Base-by-base conservation (phyloP, 2,888 invertebrate genomes). In the Folsomia candida region DNA sequence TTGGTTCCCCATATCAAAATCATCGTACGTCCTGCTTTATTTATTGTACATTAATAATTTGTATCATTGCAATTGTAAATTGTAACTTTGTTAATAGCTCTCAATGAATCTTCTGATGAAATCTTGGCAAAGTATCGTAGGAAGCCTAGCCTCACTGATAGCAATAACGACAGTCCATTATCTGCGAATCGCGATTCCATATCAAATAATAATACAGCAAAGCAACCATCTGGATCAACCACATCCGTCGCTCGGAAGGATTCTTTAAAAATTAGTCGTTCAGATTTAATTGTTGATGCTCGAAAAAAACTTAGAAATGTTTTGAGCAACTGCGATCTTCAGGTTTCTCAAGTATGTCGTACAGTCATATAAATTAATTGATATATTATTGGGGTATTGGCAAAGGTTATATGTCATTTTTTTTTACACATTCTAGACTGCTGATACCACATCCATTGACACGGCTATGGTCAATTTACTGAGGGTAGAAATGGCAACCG, bases 121-220 rank as follows among this genome's bases (percentile, higher is more conserved):
- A 97, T 97, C 81, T 86, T 97, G 78, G 97, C 94, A 57, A 97
- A 97, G 84, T 97, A 97, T 84, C 87, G 96, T 2, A 87, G 89
- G 71, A 84, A 84, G 72, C 78, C 81, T 9, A 79, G 80, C 54
- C 71, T 80, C 6, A 73, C 79, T 2, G 77, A 69, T 47, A 24
- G 47, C 77, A 54, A 73, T 78, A 89, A 90, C 82, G 88, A 69
- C 87, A 88, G 74, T 20, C 70, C 73, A 25, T 22, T 67, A 47
- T 26, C 51, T 26, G 59, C 62, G 67, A 67, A 64, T 26, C 24
- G 27, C 25, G 37, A 51, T 14, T 9, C 26, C 24, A n/a, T n/a
- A n/a, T n/a, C n/a, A n/a, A 70, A 57, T 28, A 66, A 37, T 27
- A 67, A 37, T 63, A 27, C 54, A 18, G 24, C 37, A n/a, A 29